Evolutionary conservation across 92 coral and sea anemone genomes (phyloP), one percentile per base, ranked within the genome.

Genomic region (Desmophyllum pertusum): DNA sequence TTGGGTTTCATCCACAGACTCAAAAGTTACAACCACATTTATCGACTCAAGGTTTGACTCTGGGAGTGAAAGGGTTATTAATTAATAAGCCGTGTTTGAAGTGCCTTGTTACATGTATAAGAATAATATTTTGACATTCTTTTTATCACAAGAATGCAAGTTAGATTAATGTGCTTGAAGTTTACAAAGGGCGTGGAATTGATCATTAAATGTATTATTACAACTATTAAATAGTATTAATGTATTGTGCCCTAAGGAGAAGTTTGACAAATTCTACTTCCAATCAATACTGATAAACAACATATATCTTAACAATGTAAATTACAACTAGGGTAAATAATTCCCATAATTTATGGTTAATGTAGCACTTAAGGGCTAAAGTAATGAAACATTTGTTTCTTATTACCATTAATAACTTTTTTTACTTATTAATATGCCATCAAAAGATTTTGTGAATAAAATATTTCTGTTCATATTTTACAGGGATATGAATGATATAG

Each of bases 401-500:
- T 50, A 25, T 67, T 45, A 80, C 35, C 48, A 36, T 15, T 48
- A 80, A 69, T 48, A 80, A 23, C 68, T 30, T 29, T 80, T 80
- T 66, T 37, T 46, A 55, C 76, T 68, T 68, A 62, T 68, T 80
- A 46, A 53, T 81, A 81, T 72, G 73, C 78, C 79, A 82, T 61
- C 86, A 82, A 80, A 80, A 72, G 71, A 57, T 57, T 55, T 53
- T 72, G 36, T 46, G 71, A 66, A 55, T 71, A 82, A 82, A 70
- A 82, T 71, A 71, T 72, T 72, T 82, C 63, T 82, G 70, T 72
- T 82, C 78, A 53, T 82, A 82, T 53, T 82, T 71, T 71, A 82
- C 72, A 82, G 79, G 59, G 33, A 72, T 52, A 31, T 35, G 37
- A 70, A n/a, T n/a, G n/a, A n/a, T n/a, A n/a, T 78, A 63, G 15